Conservation (phyloP, 2,888 invertebrate genomes). For the Agrotis exclamationis region DNA sequence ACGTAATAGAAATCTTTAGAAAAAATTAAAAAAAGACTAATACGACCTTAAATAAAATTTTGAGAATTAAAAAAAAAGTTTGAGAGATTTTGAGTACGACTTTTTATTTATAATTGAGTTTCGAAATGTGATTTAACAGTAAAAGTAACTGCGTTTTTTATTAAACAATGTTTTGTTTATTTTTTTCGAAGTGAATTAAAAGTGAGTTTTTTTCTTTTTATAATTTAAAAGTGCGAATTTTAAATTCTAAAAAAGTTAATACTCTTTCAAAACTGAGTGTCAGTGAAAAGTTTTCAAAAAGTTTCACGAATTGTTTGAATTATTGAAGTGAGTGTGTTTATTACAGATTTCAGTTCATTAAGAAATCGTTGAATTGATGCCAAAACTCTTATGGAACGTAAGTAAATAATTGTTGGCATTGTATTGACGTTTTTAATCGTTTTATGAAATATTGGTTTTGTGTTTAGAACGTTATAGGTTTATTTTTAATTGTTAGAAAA, state of each 20-base stretch:
- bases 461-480: slow-evolving; percentile 24
- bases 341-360: slow-evolving; percentile 61
- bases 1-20: slow-evolving; percentile 31
- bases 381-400: slow-evolving; percentile 59
- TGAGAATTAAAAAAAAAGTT: neutral
- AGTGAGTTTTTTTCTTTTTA: neutral
- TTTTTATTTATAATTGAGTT: slow-evolving; percentile 7
- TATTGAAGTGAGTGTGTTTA: slow-evolving; percentile 56
- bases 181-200: slow-evolving; percentile 2
- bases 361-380: slow-evolving; percentile 67
- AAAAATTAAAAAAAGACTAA: neutral
- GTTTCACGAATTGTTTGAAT: slow-evolving; percentile 48
- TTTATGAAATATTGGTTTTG: slow-evolving; percentile 38
- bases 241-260: neutral
- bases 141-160: slow-evolving; percentile 14
- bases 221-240: neutral
- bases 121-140: slow-evolving; percentile 5
- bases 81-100: neutral
- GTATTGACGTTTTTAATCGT: slow-evolving; percentile 50
- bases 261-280: slow-evolving; percentile 7
- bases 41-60: neutral
- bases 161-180: slow-evolving; percentile 8
- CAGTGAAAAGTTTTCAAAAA: slow-evolving; percentile 40
- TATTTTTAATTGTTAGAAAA: slow-evolving; percentile 43
- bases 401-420: slow-evolving; percentile 60